Conservation (phyloP, 2,888 invertebrate species). For the Carpatolechia fugitivella region DNA sequence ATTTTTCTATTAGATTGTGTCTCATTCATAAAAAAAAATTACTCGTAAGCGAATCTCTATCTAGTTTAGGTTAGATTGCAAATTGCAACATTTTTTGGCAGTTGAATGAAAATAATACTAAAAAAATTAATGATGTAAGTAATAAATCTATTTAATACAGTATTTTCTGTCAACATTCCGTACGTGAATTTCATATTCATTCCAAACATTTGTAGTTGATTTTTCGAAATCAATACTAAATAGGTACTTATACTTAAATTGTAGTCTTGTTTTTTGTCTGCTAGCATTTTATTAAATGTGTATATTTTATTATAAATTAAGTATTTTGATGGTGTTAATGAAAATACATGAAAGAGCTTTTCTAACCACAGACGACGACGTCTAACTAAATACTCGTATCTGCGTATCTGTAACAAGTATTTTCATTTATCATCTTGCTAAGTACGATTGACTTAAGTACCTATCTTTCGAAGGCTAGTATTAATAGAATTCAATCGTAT, state of each 20-base stretch:
- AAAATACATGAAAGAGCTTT: too few relatives aligned
- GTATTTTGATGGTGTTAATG: neutral
- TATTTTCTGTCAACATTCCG: slow-evolving; percentile 38
- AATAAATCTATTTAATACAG: slow-evolving; percentile 8
- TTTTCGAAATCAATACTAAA: too few relatives aligned
- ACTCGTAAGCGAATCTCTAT: slow-evolving; percentile 27
- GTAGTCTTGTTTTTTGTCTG: slow-evolving; percentile 28
- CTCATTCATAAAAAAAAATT: neutral
- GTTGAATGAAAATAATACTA: neutral
- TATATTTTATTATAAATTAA: neutral
- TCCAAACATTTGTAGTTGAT: slow-evolving; percentile 45
- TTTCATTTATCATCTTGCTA: too few relatives aligned
- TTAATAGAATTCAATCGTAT: too few relatives aligned
- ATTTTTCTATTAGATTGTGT: neutral
- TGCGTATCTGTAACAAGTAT: too few relatives aligned
- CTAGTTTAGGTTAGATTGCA: neutral
- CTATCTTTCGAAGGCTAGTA: slow-evolving; percentile 14
- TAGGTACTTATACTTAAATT: slow-evolving; percentile 1
- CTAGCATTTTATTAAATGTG: slow-evolving; percentile 12
- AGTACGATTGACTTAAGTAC: too few relatives aligned
- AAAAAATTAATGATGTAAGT: neutral
- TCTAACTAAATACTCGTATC: too few relatives aligned
- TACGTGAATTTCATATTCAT: slow-evolving; percentile 56
- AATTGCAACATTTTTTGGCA: slow-evolving; percentile 16
- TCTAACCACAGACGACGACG: too few relatives aligned